These are phyloP conservation scores for Macropodus opercularis DNA, from an alignment of 2,797 vertebrate genomes.

Conservation along the genomic window DNA sequence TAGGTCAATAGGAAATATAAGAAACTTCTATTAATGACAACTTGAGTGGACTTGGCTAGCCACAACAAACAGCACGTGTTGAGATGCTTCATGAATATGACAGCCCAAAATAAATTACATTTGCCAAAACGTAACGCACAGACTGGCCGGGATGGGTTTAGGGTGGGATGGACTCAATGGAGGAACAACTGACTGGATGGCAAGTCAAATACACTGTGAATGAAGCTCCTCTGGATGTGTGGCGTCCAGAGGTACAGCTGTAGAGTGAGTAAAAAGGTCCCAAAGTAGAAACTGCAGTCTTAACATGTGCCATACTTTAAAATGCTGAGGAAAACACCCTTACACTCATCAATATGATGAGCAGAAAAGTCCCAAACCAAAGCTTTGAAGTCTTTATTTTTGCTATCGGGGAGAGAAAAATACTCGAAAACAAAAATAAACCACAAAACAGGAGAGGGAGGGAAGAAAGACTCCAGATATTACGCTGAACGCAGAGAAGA, in stretches of 20 bases:
- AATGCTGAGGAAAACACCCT: conserved; percentile 87
- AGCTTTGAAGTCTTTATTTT: conserved; percentile 90
- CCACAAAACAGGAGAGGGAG: conserved; percentile 79
- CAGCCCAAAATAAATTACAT: conserved; percentile 78
- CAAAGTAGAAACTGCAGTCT: conserved; percentile 91
- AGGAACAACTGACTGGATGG: conserved; percentile 64
- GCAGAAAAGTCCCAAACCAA: conserved; percentile 94
- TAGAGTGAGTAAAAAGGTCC: conserved; percentile 87
- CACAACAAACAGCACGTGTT: conserved; percentile 78
- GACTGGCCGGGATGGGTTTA: conserved; percentile 43
- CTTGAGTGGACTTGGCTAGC: conserved; percentile 76
- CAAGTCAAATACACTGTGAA: conserved; percentile 69
- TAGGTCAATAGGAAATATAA: conserved; percentile 82
- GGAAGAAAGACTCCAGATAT: conserved; percentile 85
- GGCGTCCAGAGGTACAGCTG: conserved; percentile 69
- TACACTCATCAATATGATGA: conserved; percentile 99
- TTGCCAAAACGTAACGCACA: conserved; percentile 73
- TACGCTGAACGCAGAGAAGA: conserved; percentile 85
- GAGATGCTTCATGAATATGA: conserved; percentile 72
- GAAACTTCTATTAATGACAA: conserved; percentile 79
- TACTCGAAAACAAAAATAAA: conserved; percentile 78
- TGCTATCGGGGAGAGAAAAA: conserved; percentile 81
- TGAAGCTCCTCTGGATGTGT: conserved; percentile 74
- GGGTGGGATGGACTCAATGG: conserved; percentile 44
- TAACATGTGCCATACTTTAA: conserved; percentile 91